Evolutionary conservation across 2,888 invertebrate species (phyloP).

Genomic region (Amblyjoppa proteus): DNA sequence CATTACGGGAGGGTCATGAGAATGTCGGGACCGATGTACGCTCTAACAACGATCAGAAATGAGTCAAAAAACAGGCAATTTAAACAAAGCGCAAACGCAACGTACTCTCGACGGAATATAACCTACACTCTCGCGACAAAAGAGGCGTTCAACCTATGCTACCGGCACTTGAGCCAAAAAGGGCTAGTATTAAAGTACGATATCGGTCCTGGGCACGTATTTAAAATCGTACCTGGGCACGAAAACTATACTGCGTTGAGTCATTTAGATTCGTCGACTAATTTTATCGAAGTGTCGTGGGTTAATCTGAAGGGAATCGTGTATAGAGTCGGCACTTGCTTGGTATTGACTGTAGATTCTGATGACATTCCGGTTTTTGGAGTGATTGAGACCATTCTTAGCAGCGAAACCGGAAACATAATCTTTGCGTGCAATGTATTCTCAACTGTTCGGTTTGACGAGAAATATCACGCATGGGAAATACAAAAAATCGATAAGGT

Average conservation of each 20-base stretch:
- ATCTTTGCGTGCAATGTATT: slow-evolving; percentile 23
- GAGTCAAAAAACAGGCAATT: not conserved
- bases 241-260: not conserved
- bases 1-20: not conserved
- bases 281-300: slow-evolving; percentile 14
- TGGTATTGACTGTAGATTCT: slow-evolving; percentile 1
- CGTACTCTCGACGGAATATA: slow-evolving; percentile 18
- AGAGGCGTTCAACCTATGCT: not conserved
- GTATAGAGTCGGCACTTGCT: slow-evolving; percentile 19
- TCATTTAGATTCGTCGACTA: not conserved
- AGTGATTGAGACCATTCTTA: slow-evolving; percentile 4
- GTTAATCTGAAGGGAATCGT: slow-evolving; percentile 8
- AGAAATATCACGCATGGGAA: slow-evolving; percentile 19
- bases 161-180: slow-evolving; percentile 11
- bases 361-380: slow-evolving; percentile 15
- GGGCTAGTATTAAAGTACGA: slow-evolving; percentile 15
- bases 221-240: not conserved
- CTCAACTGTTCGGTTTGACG: not conserved
- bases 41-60: slow-evolving; percentile 7
- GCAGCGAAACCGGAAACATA: slow-evolving; percentile 6
- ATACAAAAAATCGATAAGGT: not conserved
- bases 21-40: slow-evolving; percentile 6
- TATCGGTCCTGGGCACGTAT: not conserved
- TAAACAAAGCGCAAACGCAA: slow-evolving; percentile 9
- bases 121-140: slow-evolving; percentile 1